Base-by-base conservation (phyloP, 2,113 vertebrate species). In the Oncorhynchus clarkii region DNA sequence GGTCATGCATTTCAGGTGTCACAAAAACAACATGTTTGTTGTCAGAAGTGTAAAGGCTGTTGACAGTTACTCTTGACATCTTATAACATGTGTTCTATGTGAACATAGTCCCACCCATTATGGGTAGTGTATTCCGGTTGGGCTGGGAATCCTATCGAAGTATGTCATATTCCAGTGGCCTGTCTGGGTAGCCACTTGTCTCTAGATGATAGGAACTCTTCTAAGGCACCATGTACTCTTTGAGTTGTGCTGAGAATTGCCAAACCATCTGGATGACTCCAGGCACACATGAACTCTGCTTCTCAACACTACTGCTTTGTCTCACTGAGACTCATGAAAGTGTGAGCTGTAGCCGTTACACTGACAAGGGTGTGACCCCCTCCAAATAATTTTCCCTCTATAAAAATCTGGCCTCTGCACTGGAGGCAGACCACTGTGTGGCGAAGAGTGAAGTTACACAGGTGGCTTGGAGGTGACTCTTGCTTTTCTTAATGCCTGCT, bases 321-420 rank as follows among this genome's bases (percentile, higher is more conserved):
- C 26, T 84, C 81, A 77, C 67, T 11, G 64, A 67, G 6, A 2
- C 76, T 71, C 76, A 70, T 81, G 72, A 82, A 83, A 80, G 83
- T 66, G 26, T 79, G 81, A 71, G 78, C 73, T 45, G 74, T 51
- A 18, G 39, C 70, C 59, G 26, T 69, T 81, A 8, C 70, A 73
- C 49, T 81, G 86, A 76, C 86, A 72, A 29, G 5, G 69, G 74
- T 67, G 73, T 60, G 76, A 84, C 78, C 79, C 70, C 80, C 67
- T 62, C 77, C 18, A 31, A 31, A 49, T 70, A 62, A 34, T 2
- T 0, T 81, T 45, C 39, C 39, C 80, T 78, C 74, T n/a, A 48
- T 74, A 78, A 76, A 75, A 70, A 57, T 18, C 29, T 75, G 59
- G n/a, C 39, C 66, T 54, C 51, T 24, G 69, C 29, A n/a, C 75